Evolutionary conservation across 2,113 vertebrate genomes (phyloP).

Genomic region (Lophura nycthemera): DNA sequence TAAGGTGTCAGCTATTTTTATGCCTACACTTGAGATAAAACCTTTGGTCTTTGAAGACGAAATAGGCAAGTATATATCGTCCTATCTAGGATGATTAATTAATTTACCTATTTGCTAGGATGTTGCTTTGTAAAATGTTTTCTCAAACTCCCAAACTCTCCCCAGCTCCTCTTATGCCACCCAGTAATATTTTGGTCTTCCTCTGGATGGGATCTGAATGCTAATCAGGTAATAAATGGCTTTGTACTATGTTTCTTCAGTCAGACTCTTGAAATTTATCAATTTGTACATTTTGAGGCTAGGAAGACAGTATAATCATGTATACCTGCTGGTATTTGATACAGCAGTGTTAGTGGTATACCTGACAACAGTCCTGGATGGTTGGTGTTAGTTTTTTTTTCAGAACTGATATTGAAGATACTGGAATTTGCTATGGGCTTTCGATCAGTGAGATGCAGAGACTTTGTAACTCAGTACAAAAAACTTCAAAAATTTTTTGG

Average conservation of each 20-base stretch:
- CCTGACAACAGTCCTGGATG: not conserved
- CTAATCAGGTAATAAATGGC: not conserved
- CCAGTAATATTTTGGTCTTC: not conserved
- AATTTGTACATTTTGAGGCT: not conserved
- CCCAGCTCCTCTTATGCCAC: not conserved
- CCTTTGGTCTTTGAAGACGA: not conserved
- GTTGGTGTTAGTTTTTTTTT: not conserved
- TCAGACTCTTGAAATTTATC: not conserved
- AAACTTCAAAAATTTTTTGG: not conserved
- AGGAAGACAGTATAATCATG: not conserved
- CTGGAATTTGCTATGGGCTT: not conserved
- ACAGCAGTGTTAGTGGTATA: not conserved
- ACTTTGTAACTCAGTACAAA: not conserved
- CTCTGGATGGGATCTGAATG: not conserved
- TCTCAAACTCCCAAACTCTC: not conserved
- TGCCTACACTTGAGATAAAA: not conserved
- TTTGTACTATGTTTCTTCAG: not conserved
- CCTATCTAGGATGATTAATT: not conserved
- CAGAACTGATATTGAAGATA: not conserved
- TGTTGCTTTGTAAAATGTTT: not conserved
- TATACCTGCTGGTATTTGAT: not conserved
- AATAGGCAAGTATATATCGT: not conserved
- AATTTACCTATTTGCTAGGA: not conserved
- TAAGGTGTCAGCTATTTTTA: not conserved
- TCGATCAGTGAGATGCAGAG: not conserved